A percentile compares a stretch with the other conserved stretches of the same genome.
Evolutionary conservation across 2,888 invertebrate genomes (phyloP).

Genomic region (Halictus quadricinctus): DNA sequence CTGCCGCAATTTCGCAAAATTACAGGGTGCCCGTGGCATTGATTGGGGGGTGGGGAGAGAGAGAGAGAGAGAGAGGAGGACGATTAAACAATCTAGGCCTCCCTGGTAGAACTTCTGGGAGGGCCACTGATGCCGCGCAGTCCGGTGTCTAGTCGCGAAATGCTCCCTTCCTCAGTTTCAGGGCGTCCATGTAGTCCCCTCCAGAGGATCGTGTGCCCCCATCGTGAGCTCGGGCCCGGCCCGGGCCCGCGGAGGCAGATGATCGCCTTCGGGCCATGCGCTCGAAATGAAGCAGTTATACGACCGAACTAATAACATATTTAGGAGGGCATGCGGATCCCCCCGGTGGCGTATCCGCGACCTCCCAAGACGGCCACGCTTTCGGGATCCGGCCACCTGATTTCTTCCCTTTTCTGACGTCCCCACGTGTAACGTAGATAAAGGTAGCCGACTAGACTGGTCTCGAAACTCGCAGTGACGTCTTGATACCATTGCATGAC

Average conservation of each 20-base stretch:
- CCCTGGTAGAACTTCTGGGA: conserved; percentile 81
- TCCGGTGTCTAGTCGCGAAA: conserved; percentile 47
- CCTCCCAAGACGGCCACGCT: conserved; percentile 82
- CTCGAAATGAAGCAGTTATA: conserved; percentile 83
- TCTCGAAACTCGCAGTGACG: background rate
- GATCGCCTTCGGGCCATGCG: conserved; percentile 81
- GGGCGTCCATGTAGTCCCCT: background rate
- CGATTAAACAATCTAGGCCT: conserved; percentile 82
- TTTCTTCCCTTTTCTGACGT: conserved; percentile 21
- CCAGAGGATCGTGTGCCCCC: background rate
- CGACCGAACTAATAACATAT: conserved; percentile 83
- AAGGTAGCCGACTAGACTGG: conserved; percentile 20
- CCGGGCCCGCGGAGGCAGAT: conserved; percentile 73
- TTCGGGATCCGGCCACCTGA: conserved; percentile 60
- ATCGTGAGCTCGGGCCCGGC: background rate
- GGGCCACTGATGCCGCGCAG: conserved; percentile 67
- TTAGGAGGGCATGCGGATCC: conserved; percentile 79
- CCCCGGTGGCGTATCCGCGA: conserved; percentile 75
- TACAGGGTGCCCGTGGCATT: conserved; percentile 79
- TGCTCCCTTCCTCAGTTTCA: conserved; percentile 15
- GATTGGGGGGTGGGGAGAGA: conserved; percentile 80
- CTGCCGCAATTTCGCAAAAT: conserved; percentile 80
- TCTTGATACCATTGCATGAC: background rate
- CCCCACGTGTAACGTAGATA: conserved; percentile 38
- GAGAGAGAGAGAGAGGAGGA: too few relatives aligned